These are phyloP conservation scores for Morone saxatilis DNA, from an alignment of 2,113 vertebrate species.

Conservation along the genomic window DNA sequence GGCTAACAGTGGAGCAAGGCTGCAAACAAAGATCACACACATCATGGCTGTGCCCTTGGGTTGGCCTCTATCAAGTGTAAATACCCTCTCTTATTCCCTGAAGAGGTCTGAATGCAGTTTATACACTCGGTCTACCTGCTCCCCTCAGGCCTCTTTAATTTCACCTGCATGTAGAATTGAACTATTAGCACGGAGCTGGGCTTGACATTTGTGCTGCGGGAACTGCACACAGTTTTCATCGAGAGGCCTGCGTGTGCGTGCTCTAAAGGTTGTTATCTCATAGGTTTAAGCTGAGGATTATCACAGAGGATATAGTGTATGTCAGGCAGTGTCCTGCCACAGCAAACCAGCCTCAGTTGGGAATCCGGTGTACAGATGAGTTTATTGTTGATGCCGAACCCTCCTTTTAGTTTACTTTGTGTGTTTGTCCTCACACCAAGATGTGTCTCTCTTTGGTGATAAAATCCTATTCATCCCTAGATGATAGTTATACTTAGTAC, in stretches of 20 bases:
- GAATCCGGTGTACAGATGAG: not conserved
- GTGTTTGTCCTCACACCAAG: not conserved
- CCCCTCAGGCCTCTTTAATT: not conserved
- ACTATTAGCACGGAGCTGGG: not conserved
- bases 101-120: slow-evolving; percentile 14
- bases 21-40: not conserved
- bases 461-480: not conserved
- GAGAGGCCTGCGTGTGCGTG: slow-evolving; percentile 2
- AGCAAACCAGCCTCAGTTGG: slow-evolving; percentile 9
- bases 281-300: slow-evolving; percentile 76
- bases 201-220: slow-evolving; percentile 6
- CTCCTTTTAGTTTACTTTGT: not conserved
- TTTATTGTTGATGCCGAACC: not conserved
- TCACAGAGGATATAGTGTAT: slow-evolving; percentile 42
- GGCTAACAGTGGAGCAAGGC: not conserved
- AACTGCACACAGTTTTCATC: slow-evolving; percentile 13
- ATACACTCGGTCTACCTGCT: not conserved
- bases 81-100: slow-evolving; percentile 20
- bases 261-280: slow-evolving; percentile 58
- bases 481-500: not conserved
- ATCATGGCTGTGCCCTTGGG: not conserved
- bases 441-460: not conserved
- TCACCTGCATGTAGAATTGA: slow-evolving; percentile 26
- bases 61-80: slow-evolving; percentile 52
- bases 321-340: slow-evolving; percentile 32